Conservation (phyloP, 2,888 invertebrate species). For the Eupsilia transversa region DNA sequence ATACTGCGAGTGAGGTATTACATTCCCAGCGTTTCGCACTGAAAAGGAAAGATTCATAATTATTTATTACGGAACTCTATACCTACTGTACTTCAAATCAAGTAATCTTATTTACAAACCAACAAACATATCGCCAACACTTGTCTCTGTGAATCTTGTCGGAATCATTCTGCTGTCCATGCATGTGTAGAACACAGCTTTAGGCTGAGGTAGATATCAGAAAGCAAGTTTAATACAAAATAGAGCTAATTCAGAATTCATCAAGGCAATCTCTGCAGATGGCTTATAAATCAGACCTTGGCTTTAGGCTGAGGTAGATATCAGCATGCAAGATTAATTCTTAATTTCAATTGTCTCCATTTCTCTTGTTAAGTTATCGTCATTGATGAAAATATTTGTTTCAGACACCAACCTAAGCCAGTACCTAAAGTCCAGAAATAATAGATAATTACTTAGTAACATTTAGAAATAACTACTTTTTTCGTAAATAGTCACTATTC, state of each 20-base stretch:
- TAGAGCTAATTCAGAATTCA: background rate
- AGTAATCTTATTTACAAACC: conserved; percentile 89
- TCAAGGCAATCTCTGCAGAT: too few species aligned
- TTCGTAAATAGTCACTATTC: too few species aligned
- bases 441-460: too few species aligned
- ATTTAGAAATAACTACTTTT: too few species aligned
- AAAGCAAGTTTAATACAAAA: background rate
- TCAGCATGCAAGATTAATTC: too few species aligned
- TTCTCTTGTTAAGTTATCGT: too few species aligned
- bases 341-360: too few species aligned
- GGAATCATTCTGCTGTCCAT: conserved; percentile 99
- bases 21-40: conserved; percentile 99
- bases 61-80: background rate
- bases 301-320: too few species aligned
- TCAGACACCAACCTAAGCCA: too few species aligned
- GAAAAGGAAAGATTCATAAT: conserved; percentile 53
- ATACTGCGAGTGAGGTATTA: conserved; percentile 97
- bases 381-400: too few species aligned
- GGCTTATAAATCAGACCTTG: background rate
- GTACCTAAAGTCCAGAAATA: too few species aligned
- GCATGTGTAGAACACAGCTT: conserved; percentile 99
- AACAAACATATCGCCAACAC: conserved; percentile 99
- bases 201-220: conserved; percentile 93
- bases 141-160: conserved; percentile 97
- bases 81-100: background rate